Evolutionary conservation across 2,113 vertebrate genomes (phyloP), one percentile per base, ranked within the genome.

Genomic region (Scopus umbretta): DNA sequence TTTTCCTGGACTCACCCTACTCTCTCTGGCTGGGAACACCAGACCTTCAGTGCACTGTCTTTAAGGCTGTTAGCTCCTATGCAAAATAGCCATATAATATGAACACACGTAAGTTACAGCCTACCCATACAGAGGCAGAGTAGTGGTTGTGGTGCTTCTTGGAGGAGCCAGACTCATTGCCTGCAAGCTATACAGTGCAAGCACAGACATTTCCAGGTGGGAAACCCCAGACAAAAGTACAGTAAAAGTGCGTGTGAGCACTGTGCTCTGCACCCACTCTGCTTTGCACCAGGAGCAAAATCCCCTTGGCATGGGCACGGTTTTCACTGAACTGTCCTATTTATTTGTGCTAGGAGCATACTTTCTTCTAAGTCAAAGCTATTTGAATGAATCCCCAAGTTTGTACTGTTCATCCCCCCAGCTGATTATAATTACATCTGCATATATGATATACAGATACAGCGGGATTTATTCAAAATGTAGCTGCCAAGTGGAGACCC

Each of bases 371-470:
- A 86, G 71, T 30, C 55, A 84, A 56, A 80, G 11, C 20, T 78
- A 13, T 11, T 40, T 26, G 40, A 95, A 17, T 30, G 40, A 73
- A 43, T 45, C 43, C 75, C 72, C 36, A 47, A n/a, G 62, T 82
- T 67, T 79, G 52, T 66, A 42, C 49, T 45, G 25, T 53, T 83
- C 40, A 27, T 15, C 32, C 16, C 10, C 10, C 17, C 80, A 88
- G 22, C 29, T 86, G 80, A 81, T 90, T 80, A 23, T 90, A 86
- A 88, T 92, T 96, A 47, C 30, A 92, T 96, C 94, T 96, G 75
- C 92, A 96, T 90, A 56, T 27, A 86, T 71, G 70, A 88, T 86
- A 38, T 82, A 84, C 53, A 89, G 58, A 72, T 75, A 65, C 9
- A 49, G 47, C 75, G 36, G n/a, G n/a, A 90, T 95, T 92, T 79